phyloP scores from a whole-genome alignment of 2,888 invertebrate genomes.

The Tortricodes alternella region DNA sequence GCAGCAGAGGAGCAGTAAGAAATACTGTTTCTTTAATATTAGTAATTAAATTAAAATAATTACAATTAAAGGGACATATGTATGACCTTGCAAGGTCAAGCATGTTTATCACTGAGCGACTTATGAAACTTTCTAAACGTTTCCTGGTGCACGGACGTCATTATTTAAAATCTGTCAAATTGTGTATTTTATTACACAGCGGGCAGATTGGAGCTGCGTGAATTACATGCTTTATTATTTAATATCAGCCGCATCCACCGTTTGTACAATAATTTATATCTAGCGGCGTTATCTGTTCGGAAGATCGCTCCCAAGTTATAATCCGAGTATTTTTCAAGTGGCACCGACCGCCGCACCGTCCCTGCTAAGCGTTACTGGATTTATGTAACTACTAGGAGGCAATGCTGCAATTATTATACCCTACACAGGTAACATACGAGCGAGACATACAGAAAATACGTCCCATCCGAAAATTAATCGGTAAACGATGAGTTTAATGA shows the following conservation, averaged over 20 bases:
- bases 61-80: conserved; percentile 38
- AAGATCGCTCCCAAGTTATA: conserved; percentile 78
- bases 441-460: conserved; percentile 22
- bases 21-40: neutral
- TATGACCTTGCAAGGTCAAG: conserved; percentile 55
- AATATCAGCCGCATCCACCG: conserved; percentile 79
- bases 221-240: conserved; percentile 82
- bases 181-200: conserved; percentile 75
- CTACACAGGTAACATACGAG: conserved; percentile 38
- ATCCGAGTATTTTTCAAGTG: conserved; percentile 80
- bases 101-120: conserved; percentile 52
- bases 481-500: conserved; percentile 1
- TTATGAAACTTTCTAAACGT: conserved; percentile 74
- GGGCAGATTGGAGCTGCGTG: conserved; percentile 72
- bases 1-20: too few species aligned
- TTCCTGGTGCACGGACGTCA: conserved; percentile 77
- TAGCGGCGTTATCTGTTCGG: conserved; percentile 69
- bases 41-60: conserved; percentile 11
- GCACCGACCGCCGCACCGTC: conserved; percentile 54
- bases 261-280: conserved; percentile 80
- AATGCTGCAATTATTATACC: conserved; percentile 70
- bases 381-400: conserved; percentile 66
- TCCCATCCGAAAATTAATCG: conserved; percentile 28
- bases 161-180: conserved; percentile 82
- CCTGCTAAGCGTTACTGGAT: conserved; percentile 58